Conservation (phyloP, 30 jellyfish, hydroid and myxozoan genomes). For the Chironex yamaguchii region DNA sequence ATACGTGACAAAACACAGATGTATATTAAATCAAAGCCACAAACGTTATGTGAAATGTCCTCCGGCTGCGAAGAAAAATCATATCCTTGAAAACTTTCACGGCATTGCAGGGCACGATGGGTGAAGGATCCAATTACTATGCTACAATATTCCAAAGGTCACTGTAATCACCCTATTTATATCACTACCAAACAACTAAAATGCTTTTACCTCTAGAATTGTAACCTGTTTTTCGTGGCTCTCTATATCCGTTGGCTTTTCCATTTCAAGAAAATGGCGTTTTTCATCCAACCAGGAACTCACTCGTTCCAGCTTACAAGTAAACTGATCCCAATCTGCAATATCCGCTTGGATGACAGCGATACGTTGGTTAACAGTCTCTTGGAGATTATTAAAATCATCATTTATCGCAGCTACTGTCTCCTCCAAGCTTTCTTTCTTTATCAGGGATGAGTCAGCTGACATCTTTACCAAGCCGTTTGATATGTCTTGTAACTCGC, state of each 20-base stretch:
- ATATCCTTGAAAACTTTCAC: too few relatives aligned
- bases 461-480: background rate
- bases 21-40: too few relatives aligned
- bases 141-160: too few relatives aligned
- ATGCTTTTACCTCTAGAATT: constrained; percentile 61
- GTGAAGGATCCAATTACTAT: too few relatives aligned
- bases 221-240: constrained; percentile 23
- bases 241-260: constrained; percentile 57
- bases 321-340: constrained; percentile 37
- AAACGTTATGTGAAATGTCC: too few relatives aligned
- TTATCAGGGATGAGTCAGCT: background rate
- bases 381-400: background rate
- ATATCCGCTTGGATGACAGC: constrained; percentile 9
- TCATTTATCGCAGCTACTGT: background rate
- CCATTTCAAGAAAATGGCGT: constrained; percentile 5
- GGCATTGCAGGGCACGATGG: too few relatives aligned
- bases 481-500: background rate
- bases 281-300: constrained; percentile 26
- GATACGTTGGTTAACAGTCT: constrained; percentile 11
- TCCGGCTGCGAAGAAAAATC: too few relatives aligned
- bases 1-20: too few relatives aligned
- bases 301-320: constrained; percentile 27
- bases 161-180: too few relatives aligned
- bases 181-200: too few relatives aligned
- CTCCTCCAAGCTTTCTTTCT: background rate